Conservation (phyloP, 2,113 vertebrate species). For the Sylvietta virens region DNA sequence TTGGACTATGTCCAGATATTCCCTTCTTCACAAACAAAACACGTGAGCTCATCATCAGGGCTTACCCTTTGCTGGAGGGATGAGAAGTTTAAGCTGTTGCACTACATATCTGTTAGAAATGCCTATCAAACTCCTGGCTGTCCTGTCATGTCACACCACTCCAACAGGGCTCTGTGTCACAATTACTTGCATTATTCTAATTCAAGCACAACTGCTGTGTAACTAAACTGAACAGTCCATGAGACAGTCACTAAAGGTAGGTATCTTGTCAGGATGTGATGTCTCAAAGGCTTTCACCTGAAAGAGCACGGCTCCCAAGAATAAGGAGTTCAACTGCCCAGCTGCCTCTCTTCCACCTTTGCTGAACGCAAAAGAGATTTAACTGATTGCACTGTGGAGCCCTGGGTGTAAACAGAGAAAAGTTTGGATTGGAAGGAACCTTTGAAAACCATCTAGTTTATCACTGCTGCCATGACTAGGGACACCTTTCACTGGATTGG, state of each 20-base stretch:
- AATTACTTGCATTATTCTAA: not conserved
- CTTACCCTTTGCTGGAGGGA: not conserved
- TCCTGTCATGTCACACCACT: not conserved
- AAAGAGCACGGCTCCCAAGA: not conserved
- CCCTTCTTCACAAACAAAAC: not conserved
- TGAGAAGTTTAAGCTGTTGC: not conserved
- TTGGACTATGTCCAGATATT: not conserved
- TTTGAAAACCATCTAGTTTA: not conserved
- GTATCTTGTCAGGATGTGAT: not conserved
- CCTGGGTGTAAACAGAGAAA: not conserved
- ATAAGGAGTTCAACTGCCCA: not conserved
- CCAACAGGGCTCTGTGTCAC: not conserved
- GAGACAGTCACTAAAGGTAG: not conserved
- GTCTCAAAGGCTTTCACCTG: not conserved
- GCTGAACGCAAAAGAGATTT: not conserved
- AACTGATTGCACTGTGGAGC: not conserved
- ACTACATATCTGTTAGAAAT: not conserved
- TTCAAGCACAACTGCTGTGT: not conserved
- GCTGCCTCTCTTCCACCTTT: not conserved
- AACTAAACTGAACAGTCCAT: not conserved
- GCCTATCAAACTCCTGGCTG: not conserved
- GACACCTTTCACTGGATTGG: not conserved
- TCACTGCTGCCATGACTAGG: not conserved
- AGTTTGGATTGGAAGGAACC: not conserved
- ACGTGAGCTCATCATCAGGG: not conserved